These are phyloP conservation scores for Myiagra hebetior DNA, from an alignment of 2,113 vertebrate species.

Conservation along the genomic window DNA sequence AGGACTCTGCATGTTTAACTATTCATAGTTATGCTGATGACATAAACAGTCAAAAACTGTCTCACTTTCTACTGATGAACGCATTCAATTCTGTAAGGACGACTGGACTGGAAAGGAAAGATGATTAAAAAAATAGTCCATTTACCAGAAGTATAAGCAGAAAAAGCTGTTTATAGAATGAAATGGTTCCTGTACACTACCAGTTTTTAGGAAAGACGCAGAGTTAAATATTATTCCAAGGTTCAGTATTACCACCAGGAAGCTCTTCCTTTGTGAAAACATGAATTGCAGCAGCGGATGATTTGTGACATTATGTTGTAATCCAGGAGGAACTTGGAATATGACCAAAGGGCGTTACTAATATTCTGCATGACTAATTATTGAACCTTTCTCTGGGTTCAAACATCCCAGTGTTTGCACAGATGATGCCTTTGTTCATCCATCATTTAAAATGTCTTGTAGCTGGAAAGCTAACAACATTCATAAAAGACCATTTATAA, in stretches of 20 bases:
- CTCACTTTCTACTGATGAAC: not conserved
- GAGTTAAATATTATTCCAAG: not conserved
- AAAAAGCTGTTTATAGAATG: not conserved
- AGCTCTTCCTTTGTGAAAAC: not conserved
- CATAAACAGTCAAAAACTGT: not conserved
- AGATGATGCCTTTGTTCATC: conserved; percentile 57
- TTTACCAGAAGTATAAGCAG: not conserved
- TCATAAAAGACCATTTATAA: conserved; percentile 41
- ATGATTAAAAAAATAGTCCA: not conserved
- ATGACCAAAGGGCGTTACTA: conserved; percentile 38
- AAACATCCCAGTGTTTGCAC: conserved; percentile 55
- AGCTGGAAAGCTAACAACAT: conserved; percentile 41
- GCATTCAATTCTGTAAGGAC: not conserved
- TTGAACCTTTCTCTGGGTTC: conserved; percentile 46
- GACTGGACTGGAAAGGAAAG: not conserved
- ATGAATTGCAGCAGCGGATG: not conserved
- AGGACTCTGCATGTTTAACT: not conserved
- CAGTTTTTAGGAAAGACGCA: not conserved
- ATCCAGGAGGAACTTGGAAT: conserved; percentile 39
- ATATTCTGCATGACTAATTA: conserved; percentile 60
- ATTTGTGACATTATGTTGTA: conserved; percentile 37
- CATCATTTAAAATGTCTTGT: conserved; percentile 54
- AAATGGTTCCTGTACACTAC: not conserved
- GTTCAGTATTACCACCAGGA: not conserved
- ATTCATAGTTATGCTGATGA: not conserved